Evolutionary conservation across 2,797 vertebrate species (phyloP).

Genomic region (Amblyraja radiata): DNA sequence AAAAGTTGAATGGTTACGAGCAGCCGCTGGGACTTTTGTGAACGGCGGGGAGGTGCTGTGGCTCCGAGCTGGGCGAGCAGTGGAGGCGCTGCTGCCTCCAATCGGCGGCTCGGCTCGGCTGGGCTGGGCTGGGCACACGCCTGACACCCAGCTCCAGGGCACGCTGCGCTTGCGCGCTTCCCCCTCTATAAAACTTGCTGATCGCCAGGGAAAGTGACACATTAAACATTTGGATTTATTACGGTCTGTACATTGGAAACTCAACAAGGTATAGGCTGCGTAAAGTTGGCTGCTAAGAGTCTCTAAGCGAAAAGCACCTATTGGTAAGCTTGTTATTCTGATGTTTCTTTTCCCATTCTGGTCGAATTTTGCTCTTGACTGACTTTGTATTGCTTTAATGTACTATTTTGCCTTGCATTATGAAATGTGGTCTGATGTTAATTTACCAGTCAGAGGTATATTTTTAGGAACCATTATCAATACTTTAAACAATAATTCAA

Average conservation of each 20-base stretch:
- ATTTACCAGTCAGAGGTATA: not conserved
- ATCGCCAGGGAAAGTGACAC: not conserved
- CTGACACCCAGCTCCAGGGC: not conserved
- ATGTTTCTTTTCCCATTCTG: not conserved
- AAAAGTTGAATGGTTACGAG: not conserved
- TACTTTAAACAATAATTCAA: not conserved
- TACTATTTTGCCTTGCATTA: not conserved
- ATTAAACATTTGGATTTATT: slow-evolving; percentile 29
- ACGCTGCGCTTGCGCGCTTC: slow-evolving; percentile 10
- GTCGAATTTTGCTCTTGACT: not conserved
- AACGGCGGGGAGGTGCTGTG: not conserved
- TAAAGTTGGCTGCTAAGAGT: not conserved
- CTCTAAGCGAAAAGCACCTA: not conserved
- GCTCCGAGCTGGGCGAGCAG: not conserved
- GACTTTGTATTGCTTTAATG: not conserved
- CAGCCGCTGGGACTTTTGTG: not conserved
- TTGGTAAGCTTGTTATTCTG: not conserved
- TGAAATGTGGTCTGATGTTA: not conserved
- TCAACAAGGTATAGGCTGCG: too few species aligned
- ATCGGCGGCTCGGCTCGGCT: not conserved
- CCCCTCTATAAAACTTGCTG: slow-evolving; percentile 26
- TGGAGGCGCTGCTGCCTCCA: not conserved
- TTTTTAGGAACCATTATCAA: not conserved
- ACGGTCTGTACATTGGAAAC: not conserved
- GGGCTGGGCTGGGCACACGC: not conserved